phyloP scores from a whole-genome alignment of 1,140 invertebrate species.

The Ceratosolen fusciceps region DNA sequence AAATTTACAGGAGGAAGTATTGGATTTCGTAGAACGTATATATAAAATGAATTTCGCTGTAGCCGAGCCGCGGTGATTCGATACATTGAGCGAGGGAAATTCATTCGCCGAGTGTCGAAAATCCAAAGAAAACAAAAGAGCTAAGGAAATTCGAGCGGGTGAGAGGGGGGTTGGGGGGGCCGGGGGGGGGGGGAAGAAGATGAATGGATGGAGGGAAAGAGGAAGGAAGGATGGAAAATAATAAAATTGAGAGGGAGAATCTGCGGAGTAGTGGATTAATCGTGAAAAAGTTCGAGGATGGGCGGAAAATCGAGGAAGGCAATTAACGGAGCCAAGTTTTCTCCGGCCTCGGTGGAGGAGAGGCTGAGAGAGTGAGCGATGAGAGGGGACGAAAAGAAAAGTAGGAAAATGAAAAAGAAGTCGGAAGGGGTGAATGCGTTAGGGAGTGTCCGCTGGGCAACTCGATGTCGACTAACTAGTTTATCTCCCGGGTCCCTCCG shows the following conservation, averaged over 20 bases:
- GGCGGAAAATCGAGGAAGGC: conserved; percentile 45
- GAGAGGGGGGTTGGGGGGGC: not conserved
- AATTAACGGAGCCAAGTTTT: conserved; percentile 48
- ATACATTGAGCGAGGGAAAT: not conserved
- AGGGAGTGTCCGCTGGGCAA: conserved; percentile 28
- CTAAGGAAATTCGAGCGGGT: not conserved
- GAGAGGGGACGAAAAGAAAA: not conserved
- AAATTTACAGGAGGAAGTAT: no score
- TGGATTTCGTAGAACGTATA: no score
- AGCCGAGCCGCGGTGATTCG: not conserved
- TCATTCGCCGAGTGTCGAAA: not conserved
- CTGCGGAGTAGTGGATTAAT: conserved; percentile 19
- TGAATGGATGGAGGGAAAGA: not conserved
- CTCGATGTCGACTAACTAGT: conserved; percentile 40
- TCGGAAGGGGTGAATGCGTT: not conserved
- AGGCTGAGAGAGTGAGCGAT: not conserved
- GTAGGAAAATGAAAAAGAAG: not conserved
- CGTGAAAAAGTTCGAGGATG: conserved; percentile 28
- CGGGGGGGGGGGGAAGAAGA: not conserved
- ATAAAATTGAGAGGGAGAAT: not conserved
- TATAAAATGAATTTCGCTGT: no score
- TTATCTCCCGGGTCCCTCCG: conserved; percentile 35
- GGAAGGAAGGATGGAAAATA: not conserved
- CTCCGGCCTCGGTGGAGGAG: not conserved
- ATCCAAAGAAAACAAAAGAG: not conserved